Evolutionary conservation across 2,113 vertebrate species (phyloP), one percentile per base, ranked within the genome.

Genomic region (Mesoclemmys tuberculata): DNA sequence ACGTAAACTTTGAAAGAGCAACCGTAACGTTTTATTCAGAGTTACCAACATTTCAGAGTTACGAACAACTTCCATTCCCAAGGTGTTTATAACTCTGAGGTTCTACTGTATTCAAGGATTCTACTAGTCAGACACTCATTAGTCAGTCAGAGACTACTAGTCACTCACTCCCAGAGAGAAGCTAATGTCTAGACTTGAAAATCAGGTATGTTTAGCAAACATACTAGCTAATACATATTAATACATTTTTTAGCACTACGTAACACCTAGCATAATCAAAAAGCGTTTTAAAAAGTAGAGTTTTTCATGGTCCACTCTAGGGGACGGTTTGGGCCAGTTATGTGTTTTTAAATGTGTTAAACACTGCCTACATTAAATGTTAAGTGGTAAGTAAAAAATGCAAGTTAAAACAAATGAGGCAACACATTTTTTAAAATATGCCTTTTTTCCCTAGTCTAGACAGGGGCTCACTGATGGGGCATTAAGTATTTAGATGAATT

Each of bases 201-300:
- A 71, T 71, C 64, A 71, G 4, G 7, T 80, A 3, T 48, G 90
- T 41, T 81, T 75, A 79, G 78, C 16, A 78, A 71, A 87, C 10
- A 89, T 14, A 56, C 12, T 46, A 83, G 24, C 7, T 35, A 85
- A 68, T 22, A 81, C 8, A 11, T 16, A 52, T 80, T 44, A 75
- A 35, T n/a, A 78, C 0, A 0, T 12, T 79, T 68, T 24, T 87
- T 44, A 83, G 52, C 68, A 74, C 18, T 51, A 77, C 41, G 64
- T 54, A 54, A 12, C 48, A 74, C 19, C 41, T 80, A 54, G 85
- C 68, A 85, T 22, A 93, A 19, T 27, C 10, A 51, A 83, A 68
- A 8, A 0, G 2, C 2, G 1, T 0, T 91, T 88, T 41, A 13
- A 8, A 85, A 94, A 74, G 12, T 48, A 54, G 44, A 6, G 19